Base-by-base conservation (phyloP, 1,140 invertebrate species). In the Leptinotarsa defecta region DNA sequence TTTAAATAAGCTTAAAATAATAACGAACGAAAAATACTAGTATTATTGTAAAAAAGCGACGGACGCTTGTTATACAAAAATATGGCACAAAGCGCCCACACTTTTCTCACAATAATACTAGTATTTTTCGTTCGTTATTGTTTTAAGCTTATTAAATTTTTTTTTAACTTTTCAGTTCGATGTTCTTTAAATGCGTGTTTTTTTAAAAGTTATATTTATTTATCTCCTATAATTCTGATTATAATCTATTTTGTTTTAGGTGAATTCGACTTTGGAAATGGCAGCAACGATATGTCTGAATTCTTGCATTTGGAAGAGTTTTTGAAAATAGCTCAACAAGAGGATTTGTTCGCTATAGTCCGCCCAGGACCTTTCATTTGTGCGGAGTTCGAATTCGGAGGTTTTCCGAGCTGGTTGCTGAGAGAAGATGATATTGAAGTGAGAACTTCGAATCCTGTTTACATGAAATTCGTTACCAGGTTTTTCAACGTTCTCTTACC, bases 281-380 rank as follows among this genome's bases (percentile, higher is more conserved):
- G 74, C 52, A 76, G 65, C 17, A 89, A 91, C 8, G 92, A 98
- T 86, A 79, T 98, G 57, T 86, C 86, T 70, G 86, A 89, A 85
- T 83, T 82, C 88, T 52, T 80, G 85, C 88, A 87, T 78, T 69
- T 88, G 11, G 83, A 88, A 20, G 80, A 88, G 68, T 98, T 96
- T 83, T 87, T 98, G n/a, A 86, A 91, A 78, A 87, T 91, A 5
- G 96, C 96, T 1, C 89, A 95, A 76, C 90, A 94, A 80, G 91
- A 94, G 84, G 94, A 91, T 75, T 85, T 99, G 43, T 85, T 93
- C 27, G 95, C 98, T 0, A 91, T 98, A 48, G 84, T 99, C 0
- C 87, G 97, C 73, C 91, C 95, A 2, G 97, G 97, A 0, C 97
- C 97, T 1, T 99, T 96, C 80, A 98, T 98, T 74, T 97, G 96